These are phyloP conservation scores for Silurus lanzhouensis DNA, from an alignment of 2,797 vertebrate species.

Conservation along the genomic window DNA sequence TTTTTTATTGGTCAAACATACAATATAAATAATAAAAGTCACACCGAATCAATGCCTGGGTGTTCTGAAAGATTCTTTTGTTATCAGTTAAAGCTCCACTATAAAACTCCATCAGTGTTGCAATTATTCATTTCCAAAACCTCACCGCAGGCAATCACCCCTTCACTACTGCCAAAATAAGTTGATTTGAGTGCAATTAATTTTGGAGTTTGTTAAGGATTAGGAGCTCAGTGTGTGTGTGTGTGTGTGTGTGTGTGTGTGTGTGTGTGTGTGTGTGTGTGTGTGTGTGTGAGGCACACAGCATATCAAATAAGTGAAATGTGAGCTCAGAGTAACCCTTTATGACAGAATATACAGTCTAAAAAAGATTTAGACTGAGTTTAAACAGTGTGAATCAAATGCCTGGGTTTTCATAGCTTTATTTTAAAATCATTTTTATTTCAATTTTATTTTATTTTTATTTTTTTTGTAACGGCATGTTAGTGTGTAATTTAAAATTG, in stretches of 20 bases:
- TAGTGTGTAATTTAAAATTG: no score
- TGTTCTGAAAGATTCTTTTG: conserved; percentile 34
- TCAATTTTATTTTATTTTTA: no score
- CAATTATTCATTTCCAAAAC: conserved; percentile 49
- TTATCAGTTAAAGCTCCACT: conserved; percentile 41
- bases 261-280: no score
- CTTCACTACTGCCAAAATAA: conserved; percentile 39
- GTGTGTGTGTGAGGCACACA: conserved; percentile 12
- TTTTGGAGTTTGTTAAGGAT: conserved; percentile 46
- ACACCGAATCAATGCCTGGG: background rate
- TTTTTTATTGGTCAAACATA: background rate
- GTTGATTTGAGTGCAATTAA: conserved; percentile 50
- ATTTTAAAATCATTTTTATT: no score
- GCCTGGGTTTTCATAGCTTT: background rate
- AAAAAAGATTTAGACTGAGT: background rate
- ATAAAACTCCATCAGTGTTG: conserved; percentile 46
- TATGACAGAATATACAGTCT: background rate
- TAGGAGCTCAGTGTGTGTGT: conserved; percentile 37
- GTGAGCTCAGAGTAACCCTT: no score
- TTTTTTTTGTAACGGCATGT: no score
- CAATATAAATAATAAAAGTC: background rate
- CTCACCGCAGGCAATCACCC: conserved; percentile 39
- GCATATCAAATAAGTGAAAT: conserved; percentile 4
- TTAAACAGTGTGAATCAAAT: background rate
- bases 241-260: background rate